These are phyloP conservation scores for Coregonus ussuriensis DNA, from an alignment of 2,797 vertebrate species.

Conservation along the genomic window DNA sequence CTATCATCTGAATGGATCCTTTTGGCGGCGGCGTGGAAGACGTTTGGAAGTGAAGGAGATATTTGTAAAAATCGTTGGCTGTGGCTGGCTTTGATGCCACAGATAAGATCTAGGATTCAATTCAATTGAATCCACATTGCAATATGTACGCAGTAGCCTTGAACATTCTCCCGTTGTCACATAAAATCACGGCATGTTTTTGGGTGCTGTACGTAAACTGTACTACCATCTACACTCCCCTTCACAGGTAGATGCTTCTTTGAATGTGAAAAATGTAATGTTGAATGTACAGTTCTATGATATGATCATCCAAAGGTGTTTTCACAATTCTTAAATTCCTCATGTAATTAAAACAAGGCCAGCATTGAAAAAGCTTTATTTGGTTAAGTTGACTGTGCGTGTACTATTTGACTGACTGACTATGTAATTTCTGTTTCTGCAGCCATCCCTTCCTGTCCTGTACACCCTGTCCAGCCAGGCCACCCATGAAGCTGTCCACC, in stretches of 20 bases:
- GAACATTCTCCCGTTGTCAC: no score
- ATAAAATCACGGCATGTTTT: no score
- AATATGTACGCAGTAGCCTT: not conserved
- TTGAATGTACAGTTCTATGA: not conserved
- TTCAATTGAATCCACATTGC: not conserved
- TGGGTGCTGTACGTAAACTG: not conserved
- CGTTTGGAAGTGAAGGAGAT: not conserved
- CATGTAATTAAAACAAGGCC: not conserved
- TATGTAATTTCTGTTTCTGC: conserved; percentile 61
- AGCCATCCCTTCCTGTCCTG: conserved; percentile 98
- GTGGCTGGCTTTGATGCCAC: not conserved
- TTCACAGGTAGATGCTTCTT: not conserved
- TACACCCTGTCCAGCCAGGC: conserved; percentile 98
- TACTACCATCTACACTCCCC: not conserved
- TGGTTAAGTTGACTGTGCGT: not conserved
- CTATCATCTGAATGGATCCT: conserved; percentile 22
- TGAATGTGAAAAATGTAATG: not conserved
- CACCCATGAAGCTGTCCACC: conserved; percentile 98
- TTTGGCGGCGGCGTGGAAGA: not conserved
- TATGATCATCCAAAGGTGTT: not conserved
- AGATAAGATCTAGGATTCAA: not conserved
- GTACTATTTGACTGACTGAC: not conserved
- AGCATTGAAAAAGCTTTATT: not conserved
- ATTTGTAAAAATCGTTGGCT: not conserved
- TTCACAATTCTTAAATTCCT: no score